These are phyloP conservation scores for Cephalopholis sonnerati DNA, from an alignment of 2,113 vertebrate genomes.

Conservation along the genomic window DNA sequence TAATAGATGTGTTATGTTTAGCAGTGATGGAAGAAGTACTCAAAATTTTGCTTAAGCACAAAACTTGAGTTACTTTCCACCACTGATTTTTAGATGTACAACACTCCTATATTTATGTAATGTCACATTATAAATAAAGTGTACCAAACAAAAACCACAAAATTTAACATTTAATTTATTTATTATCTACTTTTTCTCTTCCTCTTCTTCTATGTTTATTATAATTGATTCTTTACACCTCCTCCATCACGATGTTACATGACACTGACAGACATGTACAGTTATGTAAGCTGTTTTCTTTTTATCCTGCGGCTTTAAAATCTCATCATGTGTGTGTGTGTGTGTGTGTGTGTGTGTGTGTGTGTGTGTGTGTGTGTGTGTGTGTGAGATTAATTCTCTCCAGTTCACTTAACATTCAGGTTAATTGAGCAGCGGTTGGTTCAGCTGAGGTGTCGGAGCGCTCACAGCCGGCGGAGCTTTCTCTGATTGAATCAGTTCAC, in stretches of 20 bases:
- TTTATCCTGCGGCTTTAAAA: slow-evolving; percentile 13
- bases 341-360: no score
- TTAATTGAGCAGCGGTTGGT: slow-evolving; percentile 17
- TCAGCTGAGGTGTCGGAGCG: not conserved
- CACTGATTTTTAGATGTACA: no score
- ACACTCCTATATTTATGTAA: no score
- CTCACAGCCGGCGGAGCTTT: not conserved
- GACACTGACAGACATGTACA: not conserved
- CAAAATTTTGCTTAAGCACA: no score
- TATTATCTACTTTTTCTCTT: no score
- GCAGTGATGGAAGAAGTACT: no score
- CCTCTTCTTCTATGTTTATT: no score
- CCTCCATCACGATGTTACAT: not conserved
- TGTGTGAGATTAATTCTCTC: slow-evolving; percentile 17
- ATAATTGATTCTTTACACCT: not conserved
- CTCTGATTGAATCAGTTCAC: not conserved
- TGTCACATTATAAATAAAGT: no score
- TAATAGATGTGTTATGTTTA: no score
- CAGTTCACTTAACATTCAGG: slow-evolving; percentile 44
- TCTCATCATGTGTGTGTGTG: not conserved
- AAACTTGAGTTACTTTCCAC: no score
- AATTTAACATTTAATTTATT: no score
- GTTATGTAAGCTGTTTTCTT: slow-evolving; percentile 2
- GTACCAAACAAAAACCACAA: no score
- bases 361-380: slow-evolving; percentile 6